Evolutionary conservation across 2,888 invertebrate species (phyloP).

Genomic region (Crossocerus cetratus): DNA sequence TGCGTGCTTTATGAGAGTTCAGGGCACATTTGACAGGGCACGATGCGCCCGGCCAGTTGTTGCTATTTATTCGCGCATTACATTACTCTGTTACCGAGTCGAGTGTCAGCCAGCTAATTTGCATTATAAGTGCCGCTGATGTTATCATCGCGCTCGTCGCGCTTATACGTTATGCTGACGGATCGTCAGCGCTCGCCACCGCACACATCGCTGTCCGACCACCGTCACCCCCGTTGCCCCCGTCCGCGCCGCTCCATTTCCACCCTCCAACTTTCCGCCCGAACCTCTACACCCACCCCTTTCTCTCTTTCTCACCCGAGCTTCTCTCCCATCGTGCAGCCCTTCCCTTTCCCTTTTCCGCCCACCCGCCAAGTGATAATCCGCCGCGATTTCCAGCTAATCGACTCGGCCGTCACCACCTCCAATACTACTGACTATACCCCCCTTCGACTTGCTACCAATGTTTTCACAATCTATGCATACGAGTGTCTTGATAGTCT

Average conservation of each 20-base stretch:
- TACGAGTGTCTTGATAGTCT: too few species aligned
- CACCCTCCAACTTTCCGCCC: not conserved
- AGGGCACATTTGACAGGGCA: conserved; percentile 75
- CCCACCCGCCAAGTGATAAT: too few species aligned
- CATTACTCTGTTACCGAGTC: conserved; percentile 75
- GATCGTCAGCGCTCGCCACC: conserved; percentile 57
- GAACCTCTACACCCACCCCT: not conserved
- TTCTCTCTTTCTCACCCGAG: too few species aligned
- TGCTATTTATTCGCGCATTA: conserved; percentile 77
- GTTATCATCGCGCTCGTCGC: conserved; percentile 69
- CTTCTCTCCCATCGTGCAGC: too few species aligned
- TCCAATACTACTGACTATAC: too few species aligned
- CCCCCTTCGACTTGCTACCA: too few species aligned
- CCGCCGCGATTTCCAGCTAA: too few species aligned
- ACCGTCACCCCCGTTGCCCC: conserved; percentile 11
- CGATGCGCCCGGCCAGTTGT: conserved; percentile 74
- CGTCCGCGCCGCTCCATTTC: not conserved
- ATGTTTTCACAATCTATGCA: too few species aligned
- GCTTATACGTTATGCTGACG: conserved; percentile 74
- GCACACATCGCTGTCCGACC: conserved; percentile 32
- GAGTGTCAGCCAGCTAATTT: conserved; percentile 75
- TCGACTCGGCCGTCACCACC: too few species aligned
- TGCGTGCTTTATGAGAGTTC: conserved; percentile 74
- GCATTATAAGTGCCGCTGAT: conserved; percentile 76
- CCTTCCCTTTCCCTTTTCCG: too few species aligned